Conservation (phyloP, 2,113 vertebrate species). For the Anhinga anhinga region DNA sequence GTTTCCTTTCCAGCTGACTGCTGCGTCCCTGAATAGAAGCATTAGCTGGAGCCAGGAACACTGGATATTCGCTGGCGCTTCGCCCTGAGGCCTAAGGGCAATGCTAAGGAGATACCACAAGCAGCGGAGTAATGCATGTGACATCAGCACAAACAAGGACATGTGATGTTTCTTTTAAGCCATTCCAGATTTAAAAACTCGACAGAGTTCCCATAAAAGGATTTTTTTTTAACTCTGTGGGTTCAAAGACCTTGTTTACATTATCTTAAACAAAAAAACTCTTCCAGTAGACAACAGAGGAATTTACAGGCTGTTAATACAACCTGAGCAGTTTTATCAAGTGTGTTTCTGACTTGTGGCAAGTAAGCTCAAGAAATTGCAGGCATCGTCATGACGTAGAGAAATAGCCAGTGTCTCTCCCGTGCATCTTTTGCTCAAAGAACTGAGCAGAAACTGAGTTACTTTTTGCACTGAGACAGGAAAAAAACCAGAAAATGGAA, state of each 20-base stretch:
- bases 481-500: background rate
- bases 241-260: constrained; percentile 64
- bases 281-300: constrained; percentile 35
- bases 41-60: constrained; percentile 38
- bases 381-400: background rate
- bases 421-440: background rate
- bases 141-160: constrained; percentile 69
- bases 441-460: background rate
- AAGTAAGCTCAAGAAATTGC: background rate
- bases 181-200: constrained; percentile 58
- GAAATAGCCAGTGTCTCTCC: background rate
- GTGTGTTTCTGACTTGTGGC: background rate
- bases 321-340: background rate
- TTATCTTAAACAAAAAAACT: constrained; percentile 13
- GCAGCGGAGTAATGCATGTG: constrained; percentile 52
- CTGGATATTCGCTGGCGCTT: constrained; percentile 51
- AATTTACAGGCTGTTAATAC: constrained; percentile 42
- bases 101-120: constrained; percentile 65
- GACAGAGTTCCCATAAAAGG: constrained; percentile 75
- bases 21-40: constrained; percentile 54
- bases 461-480: background rate
- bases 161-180: constrained; percentile 64
- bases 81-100: constrained; percentile 54
- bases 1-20: constrained; percentile 60
- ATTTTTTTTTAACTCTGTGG: constrained; percentile 39